phyloP scores from a whole-genome alignment of 23 tunicate species.

The Styela plicata region DNA sequence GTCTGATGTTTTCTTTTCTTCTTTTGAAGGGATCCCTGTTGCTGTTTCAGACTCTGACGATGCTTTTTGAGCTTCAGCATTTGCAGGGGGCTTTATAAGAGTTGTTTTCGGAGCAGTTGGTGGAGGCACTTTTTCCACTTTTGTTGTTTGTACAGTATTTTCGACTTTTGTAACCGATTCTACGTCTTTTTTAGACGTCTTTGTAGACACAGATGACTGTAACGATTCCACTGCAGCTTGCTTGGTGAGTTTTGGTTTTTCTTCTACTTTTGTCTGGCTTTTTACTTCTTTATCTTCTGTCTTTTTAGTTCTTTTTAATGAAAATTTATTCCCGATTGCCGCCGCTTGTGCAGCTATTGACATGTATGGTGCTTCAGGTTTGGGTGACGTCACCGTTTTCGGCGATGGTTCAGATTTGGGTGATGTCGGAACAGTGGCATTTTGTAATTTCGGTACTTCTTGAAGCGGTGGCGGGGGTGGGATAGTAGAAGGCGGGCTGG shows the following conservation, averaged over 20 bases:
- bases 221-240: not conserved
- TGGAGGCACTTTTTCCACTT: not conserved
- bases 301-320: not conserved
- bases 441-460: not conserved
- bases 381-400: not conserved
- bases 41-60: not conserved
- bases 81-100: not conserved
- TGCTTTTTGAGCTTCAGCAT: not conserved
- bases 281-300: not conserved
- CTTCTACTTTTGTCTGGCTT: not conserved
- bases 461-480: not conserved
- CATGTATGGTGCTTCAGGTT: not conserved
- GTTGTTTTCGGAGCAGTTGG: not conserved
- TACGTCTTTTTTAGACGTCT: not conserved
- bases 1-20: not conserved
- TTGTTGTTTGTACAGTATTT: not conserved
- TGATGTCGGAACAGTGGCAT: not conserved
- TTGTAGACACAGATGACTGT: constrained; percentile 40
- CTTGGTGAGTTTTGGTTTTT: not conserved
- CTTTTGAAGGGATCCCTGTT: not conserved
- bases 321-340: constrained; percentile 5
- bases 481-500: not conserved
- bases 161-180: not conserved
- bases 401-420: not conserved
- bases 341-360: constrained; percentile 20